phyloP scores from a whole-genome alignment of 2,888 invertebrate species.

The Holacanthella duospinosa region DNA sequence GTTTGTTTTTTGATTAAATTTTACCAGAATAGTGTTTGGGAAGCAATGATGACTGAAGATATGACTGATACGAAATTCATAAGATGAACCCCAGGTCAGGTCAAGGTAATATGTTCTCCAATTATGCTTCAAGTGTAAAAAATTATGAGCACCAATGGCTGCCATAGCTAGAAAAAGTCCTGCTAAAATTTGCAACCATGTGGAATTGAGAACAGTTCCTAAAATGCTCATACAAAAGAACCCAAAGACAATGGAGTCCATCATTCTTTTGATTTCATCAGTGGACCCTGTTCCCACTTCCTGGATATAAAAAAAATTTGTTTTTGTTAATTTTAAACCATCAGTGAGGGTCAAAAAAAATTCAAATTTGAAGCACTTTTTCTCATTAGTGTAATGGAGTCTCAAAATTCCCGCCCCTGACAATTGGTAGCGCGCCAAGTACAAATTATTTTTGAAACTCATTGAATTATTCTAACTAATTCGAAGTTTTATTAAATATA shows the following conservation, averaged over 20 bases:
- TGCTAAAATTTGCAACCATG: conserved; percentile 21
- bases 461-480: no score
- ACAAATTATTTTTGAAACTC: no score
- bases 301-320: conserved; percentile 11
- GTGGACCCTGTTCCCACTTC: conserved; percentile 35
- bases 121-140: conserved; percentile 38
- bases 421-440: no score
- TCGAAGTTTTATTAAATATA: not conserved
- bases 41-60: conserved; percentile 39
- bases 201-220: conserved; percentile 22
- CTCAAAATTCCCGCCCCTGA: no score
- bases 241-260: conserved; percentile 29
- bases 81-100: conserved; percentile 35
- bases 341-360: not conserved
- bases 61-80: conserved; percentile 39
- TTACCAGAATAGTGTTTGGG: conserved; percentile 38
- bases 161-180: conserved; percentile 35
- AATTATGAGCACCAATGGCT: conserved; percentile 38
- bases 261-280: conserved; percentile 22
- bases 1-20: not conserved
- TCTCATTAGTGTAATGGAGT: not conserved
- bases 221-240: conserved; percentile 23
- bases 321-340: not conserved
- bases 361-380: not conserved
- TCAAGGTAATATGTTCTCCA: conserved; percentile 39